These are phyloP conservation scores for Gasterosteus nipponicus DNA, from an alignment of 2,113 vertebrate genomes.

Conservation along the genomic window DNA sequence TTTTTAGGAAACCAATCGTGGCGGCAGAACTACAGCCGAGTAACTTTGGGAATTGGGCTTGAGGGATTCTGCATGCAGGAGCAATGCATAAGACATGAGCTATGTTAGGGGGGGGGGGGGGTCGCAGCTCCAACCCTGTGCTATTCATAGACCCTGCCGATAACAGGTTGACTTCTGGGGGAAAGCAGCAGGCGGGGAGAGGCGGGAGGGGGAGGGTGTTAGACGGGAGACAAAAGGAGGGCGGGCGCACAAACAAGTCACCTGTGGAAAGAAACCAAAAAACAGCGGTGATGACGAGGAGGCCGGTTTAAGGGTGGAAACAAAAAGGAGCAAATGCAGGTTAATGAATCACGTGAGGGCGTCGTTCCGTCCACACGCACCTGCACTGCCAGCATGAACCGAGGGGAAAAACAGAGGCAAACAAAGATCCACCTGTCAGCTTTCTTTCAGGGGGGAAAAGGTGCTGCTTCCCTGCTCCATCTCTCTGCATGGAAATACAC, in stretches of 20 bases:
- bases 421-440: slow-evolving; percentile 19
- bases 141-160: slow-evolving; percentile 76
- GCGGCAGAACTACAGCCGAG: too few relatives aligned
- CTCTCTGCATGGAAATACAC: slow-evolving; percentile 18
- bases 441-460: neutral
- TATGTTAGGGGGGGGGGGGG: slow-evolving; percentile 65
- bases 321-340: slow-evolving; percentile 27
- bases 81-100: slow-evolving; percentile 67
- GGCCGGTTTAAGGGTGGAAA: slow-evolving; percentile 35
- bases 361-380: slow-evolving; percentile 39
- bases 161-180: slow-evolving; percentile 75
- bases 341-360: slow-evolving; percentile 32
- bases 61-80: slow-evolving; percentile 47
- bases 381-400: slow-evolving; percentile 24
- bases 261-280: slow-evolving; percentile 64
- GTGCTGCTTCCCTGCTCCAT: neutral
- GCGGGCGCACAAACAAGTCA: slow-evolving; percentile 60
- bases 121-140: slow-evolving; percentile 59
- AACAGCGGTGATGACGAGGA: slow-evolving; percentile 21
- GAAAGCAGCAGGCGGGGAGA: slow-evolving; percentile 52
- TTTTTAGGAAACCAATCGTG: neutral
- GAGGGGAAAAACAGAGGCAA: neutral
- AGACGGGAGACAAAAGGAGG: slow-evolving; percentile 64
- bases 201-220: slow-evolving; percentile 26
- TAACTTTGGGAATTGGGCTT: slow-evolving; percentile 25